Conservation (phyloP, 1,140 invertebrate genomes). For the Zaprionus kolodkinae region DNA sequence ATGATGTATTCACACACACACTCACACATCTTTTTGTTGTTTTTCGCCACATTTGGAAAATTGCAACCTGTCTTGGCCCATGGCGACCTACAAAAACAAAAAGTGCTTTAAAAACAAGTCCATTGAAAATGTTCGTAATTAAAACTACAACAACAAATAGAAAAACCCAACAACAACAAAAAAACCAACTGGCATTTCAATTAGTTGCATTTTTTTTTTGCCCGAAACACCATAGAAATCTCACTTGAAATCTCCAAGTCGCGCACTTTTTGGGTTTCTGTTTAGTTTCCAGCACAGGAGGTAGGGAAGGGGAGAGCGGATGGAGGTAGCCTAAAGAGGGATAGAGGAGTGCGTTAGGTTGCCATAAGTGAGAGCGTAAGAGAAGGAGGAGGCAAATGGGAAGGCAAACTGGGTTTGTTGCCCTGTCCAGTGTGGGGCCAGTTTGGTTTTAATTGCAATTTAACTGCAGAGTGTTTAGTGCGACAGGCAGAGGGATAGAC, state of each 20-base stretch:
- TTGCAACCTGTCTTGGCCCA: slow-evolving; percentile 70
- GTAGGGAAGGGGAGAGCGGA: not conserved
- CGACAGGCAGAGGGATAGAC: slow-evolving; percentile 43
- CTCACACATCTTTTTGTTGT: slow-evolving; percentile 35
- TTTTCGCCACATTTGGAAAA: slow-evolving; percentile 44
- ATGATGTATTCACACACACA: slow-evolving; percentile 21
- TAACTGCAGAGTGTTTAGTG: slow-evolving; percentile 62
- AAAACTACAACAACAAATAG: slow-evolving; percentile 44
- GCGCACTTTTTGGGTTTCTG: slow-evolving; percentile 52
- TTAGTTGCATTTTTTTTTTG: slow-evolving; percentile 62
- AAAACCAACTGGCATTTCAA: slow-evolving; percentile 70
- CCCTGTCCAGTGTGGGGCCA: slow-evolving; percentile 9
- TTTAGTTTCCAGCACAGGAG: slow-evolving; percentile 47
- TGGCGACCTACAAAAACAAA: slow-evolving; percentile 66
- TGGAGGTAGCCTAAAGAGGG: too few relatives aligned
- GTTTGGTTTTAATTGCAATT: slow-evolving; percentile 71
- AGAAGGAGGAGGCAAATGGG: not conserved
- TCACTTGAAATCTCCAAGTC: slow-evolving; percentile 58
- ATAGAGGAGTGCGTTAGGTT: slow-evolving; percentile 16
- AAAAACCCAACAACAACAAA: slow-evolving; percentile 15
- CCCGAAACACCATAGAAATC: slow-evolving; percentile 40
- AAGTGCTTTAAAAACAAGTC: slow-evolving; percentile 59
- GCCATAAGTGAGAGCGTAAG: not conserved
- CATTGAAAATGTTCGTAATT: slow-evolving; percentile 69
- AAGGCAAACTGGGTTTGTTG: slow-evolving; percentile 20